Base-by-base conservation (phyloP, 37 sponge, comb jelly and placozoan genomes). In the Beroe forskalii region DNA sequence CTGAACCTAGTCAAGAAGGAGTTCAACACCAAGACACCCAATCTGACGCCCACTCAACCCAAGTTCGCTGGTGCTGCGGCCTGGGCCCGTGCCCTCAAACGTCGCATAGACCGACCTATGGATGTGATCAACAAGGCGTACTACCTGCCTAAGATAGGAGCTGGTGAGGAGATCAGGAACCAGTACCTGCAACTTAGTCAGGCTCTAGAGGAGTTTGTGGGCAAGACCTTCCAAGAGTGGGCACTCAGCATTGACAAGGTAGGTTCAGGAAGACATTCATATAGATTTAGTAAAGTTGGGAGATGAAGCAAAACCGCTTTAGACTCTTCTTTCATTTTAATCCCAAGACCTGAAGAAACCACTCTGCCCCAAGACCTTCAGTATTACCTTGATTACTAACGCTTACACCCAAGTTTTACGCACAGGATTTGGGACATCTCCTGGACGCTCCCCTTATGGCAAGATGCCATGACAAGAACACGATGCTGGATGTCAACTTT, bases 171-270 rank as follows among this genome's bases (percentile, higher is more conserved):
- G 93, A 92, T 95, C 19, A 42, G 91, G 64, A 48, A 62, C 33
- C 94, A 92, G 75, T 98, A 96, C 90, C 92, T 92, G 32, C 92
- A 93, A 48, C 93, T 98, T 63, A 94, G 94, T 28, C 93, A 95
- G 67, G 94, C 90, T 23, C 92, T 98, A 30, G 95, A 96, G 60
- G 96, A 96, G 86, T 98, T 93, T 76, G 93, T 98, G 32, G 93
- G 93, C 20, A 98, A 98, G 92, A 92, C 89, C 43, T 98, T 96
- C 91, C 93, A 94, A 25, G 96, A 98, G 23, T 98, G 99, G 99
- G 92, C 91, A 0, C 60, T 60, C 63, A 93, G 92, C 19, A 93
- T 97, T 40, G 95, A 95, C 86, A 94, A 93, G 90, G 60, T 43
- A 33, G 35, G 41, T 22, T n/a, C n/a, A n/a, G n/a, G 61, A 22